Percentiles rank a stretch among this genome's conserved stretches.
phyloP scores from a whole-genome alignment of 2,888 invertebrate genomes.

The Amiota mariae region DNA sequence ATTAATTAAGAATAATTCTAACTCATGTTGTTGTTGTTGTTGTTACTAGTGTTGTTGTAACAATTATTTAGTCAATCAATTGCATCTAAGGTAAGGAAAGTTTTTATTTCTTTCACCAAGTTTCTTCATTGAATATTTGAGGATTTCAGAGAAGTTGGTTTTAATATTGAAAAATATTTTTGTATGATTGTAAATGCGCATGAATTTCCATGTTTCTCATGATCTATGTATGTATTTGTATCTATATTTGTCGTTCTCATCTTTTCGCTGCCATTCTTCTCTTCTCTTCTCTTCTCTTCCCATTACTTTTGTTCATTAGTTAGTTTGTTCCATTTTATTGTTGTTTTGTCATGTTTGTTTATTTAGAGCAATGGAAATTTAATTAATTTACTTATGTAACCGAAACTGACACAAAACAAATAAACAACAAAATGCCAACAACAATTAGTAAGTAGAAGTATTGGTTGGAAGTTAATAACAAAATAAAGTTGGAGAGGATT shows the following conservation, averaged over 20 bases:
- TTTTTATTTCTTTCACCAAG: too few relatives aligned
- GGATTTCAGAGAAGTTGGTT: too few relatives aligned
- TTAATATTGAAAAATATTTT: neutral
- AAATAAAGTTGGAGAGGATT: neutral
- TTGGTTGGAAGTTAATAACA: neutral
- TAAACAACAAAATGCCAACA: slow-evolving; percentile 43
- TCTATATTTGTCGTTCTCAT: neutral
- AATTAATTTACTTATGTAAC: slow-evolving; percentile 66
- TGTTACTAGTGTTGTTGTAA: too few relatives aligned
- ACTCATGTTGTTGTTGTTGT: too few relatives aligned
- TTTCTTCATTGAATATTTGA: too few relatives aligned
- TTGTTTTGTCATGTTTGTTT: slow-evolving; percentile 56
- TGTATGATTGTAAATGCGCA: slow-evolving; percentile 9
- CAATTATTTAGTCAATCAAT: too few relatives aligned
- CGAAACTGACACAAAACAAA: slow-evolving; percentile 63
- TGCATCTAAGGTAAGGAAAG: too few relatives aligned
- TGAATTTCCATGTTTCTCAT: slow-evolving; percentile 16
- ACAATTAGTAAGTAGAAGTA: neutral
- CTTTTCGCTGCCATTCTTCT: too few relatives aligned
- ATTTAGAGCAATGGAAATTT: slow-evolving; percentile 64
- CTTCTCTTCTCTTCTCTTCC: neutral
- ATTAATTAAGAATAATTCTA: too few relatives aligned
- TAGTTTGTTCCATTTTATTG: neutral
- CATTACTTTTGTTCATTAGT: slow-evolving; percentile 6
- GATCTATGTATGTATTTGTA: neutral